phyloP scores from a whole-genome alignment of 2,113 vertebrate genomes.

The Mellivora capensis region DNA sequence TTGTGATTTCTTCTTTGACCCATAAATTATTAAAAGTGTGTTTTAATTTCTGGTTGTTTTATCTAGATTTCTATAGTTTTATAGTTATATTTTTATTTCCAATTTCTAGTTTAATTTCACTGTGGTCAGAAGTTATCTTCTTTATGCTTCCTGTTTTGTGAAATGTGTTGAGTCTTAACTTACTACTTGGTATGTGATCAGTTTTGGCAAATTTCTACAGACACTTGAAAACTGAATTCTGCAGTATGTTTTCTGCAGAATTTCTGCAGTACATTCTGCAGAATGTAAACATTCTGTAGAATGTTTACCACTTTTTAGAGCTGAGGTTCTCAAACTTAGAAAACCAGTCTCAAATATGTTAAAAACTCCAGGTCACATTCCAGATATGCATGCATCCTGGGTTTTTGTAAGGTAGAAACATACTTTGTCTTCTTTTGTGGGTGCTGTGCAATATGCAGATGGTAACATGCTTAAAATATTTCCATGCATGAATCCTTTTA shows the following conservation, averaged over 20 bases:
- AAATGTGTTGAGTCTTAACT: neutral
- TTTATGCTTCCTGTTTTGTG: neutral
- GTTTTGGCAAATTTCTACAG: neutral
- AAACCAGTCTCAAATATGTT: neutral
- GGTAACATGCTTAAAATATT: neutral
- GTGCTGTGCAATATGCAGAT: neutral
- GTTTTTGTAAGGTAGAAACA: neutral
- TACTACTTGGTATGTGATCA: neutral
- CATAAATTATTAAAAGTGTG: neutral
- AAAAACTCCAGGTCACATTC: neutral
- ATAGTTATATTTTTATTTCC: neutral
- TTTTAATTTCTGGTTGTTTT: conserved; percentile 15
- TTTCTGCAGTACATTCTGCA: too few species aligned
- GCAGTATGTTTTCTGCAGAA: too few species aligned
- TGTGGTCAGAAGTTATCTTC: neutral
- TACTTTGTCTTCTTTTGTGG: neutral
- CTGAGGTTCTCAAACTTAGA: neutral
- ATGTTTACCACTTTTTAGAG: neutral
- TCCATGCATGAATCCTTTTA: neutral
- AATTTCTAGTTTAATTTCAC: neutral
- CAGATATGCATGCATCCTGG: rapidly evolving
- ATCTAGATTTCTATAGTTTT: neutral
- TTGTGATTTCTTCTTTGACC: neutral
- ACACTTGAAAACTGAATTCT: neutral
- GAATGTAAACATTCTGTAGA: too few species aligned